A percentile compares a stretch with the other conserved stretches of the same genome.
Evolutionary conservation across 2,797 vertebrate genomes (phyloP).

Genomic region (Syngnathus rostellatus): DNA sequence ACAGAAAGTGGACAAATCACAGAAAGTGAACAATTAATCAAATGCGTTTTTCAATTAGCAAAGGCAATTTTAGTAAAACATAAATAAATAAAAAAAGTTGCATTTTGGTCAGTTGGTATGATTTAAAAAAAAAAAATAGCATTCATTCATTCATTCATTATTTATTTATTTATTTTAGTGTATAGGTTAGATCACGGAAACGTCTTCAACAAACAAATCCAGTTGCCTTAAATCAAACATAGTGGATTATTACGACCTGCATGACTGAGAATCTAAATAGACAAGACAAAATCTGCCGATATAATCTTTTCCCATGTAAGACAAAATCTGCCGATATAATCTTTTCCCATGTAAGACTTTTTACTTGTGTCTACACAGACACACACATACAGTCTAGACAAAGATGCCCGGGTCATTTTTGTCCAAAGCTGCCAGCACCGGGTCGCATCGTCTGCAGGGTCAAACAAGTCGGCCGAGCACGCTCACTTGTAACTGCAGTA

Average conservation of each 20-base stretch:
- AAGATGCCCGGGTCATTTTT: conserved; percentile 49
- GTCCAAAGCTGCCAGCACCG: conserved; percentile 47
- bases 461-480: neutral
- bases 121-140: too few species aligned
- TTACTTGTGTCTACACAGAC: conserved; percentile 29
- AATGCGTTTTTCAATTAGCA: too few species aligned
- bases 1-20: neutral
- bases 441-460: conserved; percentile 40
- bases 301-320: neutral
- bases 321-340: neutral
- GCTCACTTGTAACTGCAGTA: conserved; percentile 54
- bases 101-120: too few species aligned
- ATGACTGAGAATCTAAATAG: neutral
- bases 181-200: too few species aligned
- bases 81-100: too few species aligned
- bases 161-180: too few species aligned
- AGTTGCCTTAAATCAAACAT: neutral
- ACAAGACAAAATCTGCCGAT: neutral
- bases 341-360: neutral
- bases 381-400: conserved; percentile 34
- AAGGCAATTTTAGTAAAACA: too few species aligned
- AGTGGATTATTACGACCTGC: neutral
- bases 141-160: too few species aligned
- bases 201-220: neutral
- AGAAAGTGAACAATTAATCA: too few species aligned